A percentile compares a stretch with the other conserved stretches of the same genome.
Conservation (phyloP, 2,113 vertebrate genomes). For the Romanogobio albipinnatus region DNA sequence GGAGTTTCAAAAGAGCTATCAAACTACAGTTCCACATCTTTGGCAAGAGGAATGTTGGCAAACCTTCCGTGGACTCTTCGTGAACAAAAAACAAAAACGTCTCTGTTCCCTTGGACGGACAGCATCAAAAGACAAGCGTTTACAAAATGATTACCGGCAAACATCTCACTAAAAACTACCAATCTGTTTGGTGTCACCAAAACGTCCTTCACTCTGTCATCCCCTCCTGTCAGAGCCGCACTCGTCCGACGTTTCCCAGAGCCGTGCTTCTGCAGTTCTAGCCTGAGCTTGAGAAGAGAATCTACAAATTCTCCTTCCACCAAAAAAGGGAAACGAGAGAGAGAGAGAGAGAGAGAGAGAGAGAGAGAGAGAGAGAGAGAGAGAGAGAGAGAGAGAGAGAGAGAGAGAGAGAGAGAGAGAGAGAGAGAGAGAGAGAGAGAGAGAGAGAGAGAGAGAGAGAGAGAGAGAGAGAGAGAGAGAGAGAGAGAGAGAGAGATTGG, state of each 20-base stretch:
- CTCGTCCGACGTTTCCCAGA: background rate
- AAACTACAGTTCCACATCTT: slow-evolving; percentile 40
- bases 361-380: background rate
- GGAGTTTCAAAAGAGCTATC: background rate
- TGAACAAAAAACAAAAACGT: background rate
- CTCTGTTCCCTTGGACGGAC: background rate
- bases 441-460: no score
- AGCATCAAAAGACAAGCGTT: slow-evolving; percentile 12
- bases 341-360: background rate
- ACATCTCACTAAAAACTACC: slow-evolving; percentile 39
- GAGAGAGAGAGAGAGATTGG: no score
- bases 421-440: no score
- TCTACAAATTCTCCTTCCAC: slow-evolving; percentile 25
- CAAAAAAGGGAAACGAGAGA: background rate
- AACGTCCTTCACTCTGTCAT: background rate
- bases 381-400: no score
- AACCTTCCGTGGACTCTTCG: slow-evolving; percentile 35
- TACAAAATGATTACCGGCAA: slow-evolving; percentile 39
- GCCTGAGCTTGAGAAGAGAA: slow-evolving; percentile 26
- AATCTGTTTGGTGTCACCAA: slow-evolving; percentile 10
- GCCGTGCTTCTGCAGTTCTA: slow-evolving; percentile 13
- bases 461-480: background rate
- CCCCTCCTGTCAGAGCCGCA: slow-evolving; percentile 4
- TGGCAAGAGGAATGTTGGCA: slow-evolving; percentile 55
- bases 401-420: no score